Evolutionary conservation across 2,797 vertebrate species (phyloP), one percentile per base, ranked within the genome.

Genomic region (Gastrophryne carolinensis): DNA sequence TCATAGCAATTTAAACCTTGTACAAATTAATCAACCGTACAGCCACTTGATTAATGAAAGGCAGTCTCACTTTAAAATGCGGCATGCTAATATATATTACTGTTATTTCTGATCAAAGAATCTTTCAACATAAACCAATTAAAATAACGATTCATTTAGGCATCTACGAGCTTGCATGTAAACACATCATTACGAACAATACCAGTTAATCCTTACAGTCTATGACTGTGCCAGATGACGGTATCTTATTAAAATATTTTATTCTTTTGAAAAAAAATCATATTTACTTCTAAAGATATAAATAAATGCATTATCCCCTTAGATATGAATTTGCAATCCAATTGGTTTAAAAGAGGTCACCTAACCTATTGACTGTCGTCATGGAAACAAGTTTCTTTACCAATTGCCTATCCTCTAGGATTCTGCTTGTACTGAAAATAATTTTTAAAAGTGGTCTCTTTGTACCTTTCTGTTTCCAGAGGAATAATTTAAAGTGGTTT

Each of bases 21-120:
- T 92, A 92, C 91, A 92, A 91, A 91, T 92, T 92, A 92, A 92
- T 92, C 91, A 92, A 89, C 89, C 90, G 85, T 91, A 89, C 89
- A 91, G 93, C 92, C 89, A 90, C 89, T 91, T 92, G 90, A 92
- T 92, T 92, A 92, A 92, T 92, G 90, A 91, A 92, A 92, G 88
- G 87, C 90, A 91, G 83, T 88, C 82, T 91, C 89, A 91, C 85
- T 92, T 91, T 90, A 92, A 91, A 91, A 92, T 92, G 90, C 90
- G 90, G 90, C 89, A 90, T 89, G 90, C 89, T 92, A 91, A 89
- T 92, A 92, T 89, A 91, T 89, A 92, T 91, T 90, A 89, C 89
- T 85, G 87, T 89, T 92, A 91, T 88, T 76, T 1, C 87, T 91
- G 89, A 92, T 91, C 90, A 90, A 90, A 92, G 89, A 90, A 91